These are phyloP conservation scores for Phoebastria nigripes DNA, from an alignment of 2,797 vertebrate genomes.

Conservation along the genomic window DNA sequence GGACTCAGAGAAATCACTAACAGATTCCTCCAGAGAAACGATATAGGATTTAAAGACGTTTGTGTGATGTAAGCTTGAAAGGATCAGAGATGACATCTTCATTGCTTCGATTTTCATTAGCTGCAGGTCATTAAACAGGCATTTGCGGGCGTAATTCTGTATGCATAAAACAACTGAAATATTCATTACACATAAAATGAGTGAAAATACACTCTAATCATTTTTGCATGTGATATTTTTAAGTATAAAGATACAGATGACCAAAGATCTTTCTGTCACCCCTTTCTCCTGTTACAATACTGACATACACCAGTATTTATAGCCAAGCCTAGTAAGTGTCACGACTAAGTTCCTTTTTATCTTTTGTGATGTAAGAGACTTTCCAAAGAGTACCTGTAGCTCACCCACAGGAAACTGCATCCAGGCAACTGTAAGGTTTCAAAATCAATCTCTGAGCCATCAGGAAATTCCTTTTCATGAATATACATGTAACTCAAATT, in stretches of 20 bases:
- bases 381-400: not conserved
- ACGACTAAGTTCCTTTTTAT: not conserved
- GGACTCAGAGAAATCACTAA: not conserved
- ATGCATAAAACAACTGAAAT: constrained; percentile 54
- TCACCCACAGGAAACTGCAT: not conserved
- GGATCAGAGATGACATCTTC: constrained; percentile 43
- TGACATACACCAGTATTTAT: not conserved
- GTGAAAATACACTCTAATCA: not conserved
- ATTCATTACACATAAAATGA: constrained; percentile 28
- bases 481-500: not conserved
- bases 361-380: not conserved
- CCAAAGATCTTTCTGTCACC: not conserved
- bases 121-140: constrained; percentile 58
- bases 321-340: not conserved
- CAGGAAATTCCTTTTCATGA: not conserved
- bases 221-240: not conserved
- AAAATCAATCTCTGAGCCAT: not conserved
- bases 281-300: not conserved
- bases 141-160: constrained; percentile 45
- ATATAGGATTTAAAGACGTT: not conserved
- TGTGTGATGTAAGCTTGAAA: constrained; percentile 41
- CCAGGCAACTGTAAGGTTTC: not conserved
- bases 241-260: not conserved
- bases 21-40: not conserved
- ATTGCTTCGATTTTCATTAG: constrained; percentile 66